Conservation (phyloP, 2,113 vertebrate species). For the Clarias macrocephalus region DNA sequence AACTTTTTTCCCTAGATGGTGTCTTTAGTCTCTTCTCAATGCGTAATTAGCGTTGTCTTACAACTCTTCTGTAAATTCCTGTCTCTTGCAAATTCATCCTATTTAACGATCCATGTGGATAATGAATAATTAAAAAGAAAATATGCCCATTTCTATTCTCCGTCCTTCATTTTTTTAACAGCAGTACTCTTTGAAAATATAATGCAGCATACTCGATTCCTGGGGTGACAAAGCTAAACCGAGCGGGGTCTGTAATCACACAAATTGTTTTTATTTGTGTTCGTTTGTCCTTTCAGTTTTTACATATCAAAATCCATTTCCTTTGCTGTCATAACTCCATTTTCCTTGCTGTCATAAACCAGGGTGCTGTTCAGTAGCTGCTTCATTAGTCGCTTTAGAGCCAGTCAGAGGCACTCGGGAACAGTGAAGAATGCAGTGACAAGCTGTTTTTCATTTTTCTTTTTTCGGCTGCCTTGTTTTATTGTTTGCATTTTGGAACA, state of each 20-base stretch:
- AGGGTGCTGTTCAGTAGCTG: conserved; percentile 19
- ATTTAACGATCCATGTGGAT: conserved; percentile 35
- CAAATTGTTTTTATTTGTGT: conserved; percentile 27
- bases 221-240: conserved; percentile 17
- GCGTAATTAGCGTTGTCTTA: conserved; percentile 38
- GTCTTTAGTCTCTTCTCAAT: conserved; percentile 28
- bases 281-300: conserved; percentile 15
- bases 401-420: neutral
- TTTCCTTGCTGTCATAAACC: neutral
- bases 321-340: conserved; percentile 6
- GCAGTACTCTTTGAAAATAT: neutral
- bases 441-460: conserved; percentile 4
- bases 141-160: neutral
- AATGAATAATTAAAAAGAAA: conserved; percentile 41
- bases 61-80: conserved; percentile 32
- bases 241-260: conserved; percentile 15
- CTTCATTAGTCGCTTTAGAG: conserved; percentile 30
- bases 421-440: neutral
- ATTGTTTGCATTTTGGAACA: neutral
- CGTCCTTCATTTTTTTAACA: neutral
- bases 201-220: neutral
- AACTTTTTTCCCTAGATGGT: neutral
- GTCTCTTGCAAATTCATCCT: conserved; percentile 14
- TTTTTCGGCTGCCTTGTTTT: neutral
- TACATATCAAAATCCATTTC: conserved; percentile 20